A percentile compares a stretch with the other conserved stretches of the same genome.
phyloP scores from a whole-genome alignment of 2,888 invertebrate genomes.

The Lasioglossum zephyrum region DNA sequence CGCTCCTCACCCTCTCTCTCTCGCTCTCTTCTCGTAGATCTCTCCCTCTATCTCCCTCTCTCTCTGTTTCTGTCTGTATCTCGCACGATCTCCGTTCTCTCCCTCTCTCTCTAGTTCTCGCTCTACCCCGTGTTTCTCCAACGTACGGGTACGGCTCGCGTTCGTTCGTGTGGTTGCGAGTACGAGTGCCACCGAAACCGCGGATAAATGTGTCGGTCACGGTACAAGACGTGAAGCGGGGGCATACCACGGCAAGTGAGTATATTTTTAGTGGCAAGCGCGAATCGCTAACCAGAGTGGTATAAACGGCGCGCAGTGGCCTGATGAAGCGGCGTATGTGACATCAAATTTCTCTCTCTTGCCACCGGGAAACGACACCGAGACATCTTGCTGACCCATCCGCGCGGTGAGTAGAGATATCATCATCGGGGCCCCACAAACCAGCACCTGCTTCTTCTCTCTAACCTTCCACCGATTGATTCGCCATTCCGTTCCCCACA shows the following conservation, averaged over 20 bases:
- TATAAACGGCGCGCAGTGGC: conserved; percentile 75
- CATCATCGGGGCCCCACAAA: neutral
- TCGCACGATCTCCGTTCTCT: neutral
- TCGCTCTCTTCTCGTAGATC: neutral
- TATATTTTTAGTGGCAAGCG: conserved; percentile 73
- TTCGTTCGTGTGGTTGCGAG: conserved; percentile 64
- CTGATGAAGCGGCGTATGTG: conserved; percentile 80
- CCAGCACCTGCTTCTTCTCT: conserved; percentile 5
- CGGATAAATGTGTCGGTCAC: conserved; percentile 80
- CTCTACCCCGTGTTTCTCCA: conserved; percentile 4
- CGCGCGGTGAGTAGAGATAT: conserved; percentile 72
- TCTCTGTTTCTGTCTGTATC: neutral
- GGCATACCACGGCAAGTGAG: conserved; percentile 70
- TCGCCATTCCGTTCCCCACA: conserved; percentile 61
- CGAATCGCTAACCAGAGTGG: conserved; percentile 71
- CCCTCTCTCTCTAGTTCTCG: neutral
- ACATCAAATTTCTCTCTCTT: conserved; percentile 76
- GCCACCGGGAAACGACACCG: conserved; percentile 67
- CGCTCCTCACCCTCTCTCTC: neutral
- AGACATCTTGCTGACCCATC: conserved; percentile 71
- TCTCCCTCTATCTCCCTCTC: neutral
- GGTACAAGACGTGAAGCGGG: conserved; percentile 78
- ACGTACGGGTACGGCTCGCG: conserved; percentile 5
- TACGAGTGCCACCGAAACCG: conserved; percentile 69
- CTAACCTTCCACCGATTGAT: conserved; percentile 64